Conservation (phyloP, 2,888 invertebrate genomes). For the Clunio marinus region DNA sequence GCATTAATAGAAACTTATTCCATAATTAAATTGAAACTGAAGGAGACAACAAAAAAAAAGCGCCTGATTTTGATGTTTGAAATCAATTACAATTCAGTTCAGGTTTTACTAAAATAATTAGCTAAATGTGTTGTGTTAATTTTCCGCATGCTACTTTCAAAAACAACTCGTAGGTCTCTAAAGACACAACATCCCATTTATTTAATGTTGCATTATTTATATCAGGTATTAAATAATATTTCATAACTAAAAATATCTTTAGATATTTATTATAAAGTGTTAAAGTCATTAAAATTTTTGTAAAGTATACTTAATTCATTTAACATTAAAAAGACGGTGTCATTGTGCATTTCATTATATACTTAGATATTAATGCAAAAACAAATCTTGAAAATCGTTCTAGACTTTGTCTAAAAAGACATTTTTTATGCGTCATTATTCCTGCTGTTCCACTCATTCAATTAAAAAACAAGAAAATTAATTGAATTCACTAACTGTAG, state of each 20-base stretch:
- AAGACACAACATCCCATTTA: too few relatives aligned
- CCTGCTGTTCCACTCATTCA: not conserved
- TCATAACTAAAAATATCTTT: too few relatives aligned
- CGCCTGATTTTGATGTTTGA: not conserved
- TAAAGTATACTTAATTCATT: not conserved
- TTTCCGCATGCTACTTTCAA: slow-evolving; percentile 26
- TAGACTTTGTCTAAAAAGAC: not conserved
- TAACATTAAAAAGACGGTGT: not conserved
- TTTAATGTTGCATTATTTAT: not conserved
- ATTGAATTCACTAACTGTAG: slow-evolving; percentile 2
- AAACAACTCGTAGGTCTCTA: not conserved
- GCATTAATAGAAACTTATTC: not conserved
- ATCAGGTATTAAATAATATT: not conserved
- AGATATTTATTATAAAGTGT: not conserved
- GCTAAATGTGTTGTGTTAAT: slow-evolving; percentile 23
- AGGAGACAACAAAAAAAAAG: too few relatives aligned
- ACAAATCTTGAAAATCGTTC: not conserved
- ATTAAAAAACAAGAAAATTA: slow-evolving; percentile 1
- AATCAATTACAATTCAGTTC: slow-evolving; percentile 16
- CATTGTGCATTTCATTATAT: not conserved
- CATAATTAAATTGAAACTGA: slow-evolving; percentile 6
- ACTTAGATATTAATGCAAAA: not conserved
- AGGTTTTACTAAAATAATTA: slow-evolving; percentile 3
- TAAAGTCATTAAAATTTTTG: not conserved
- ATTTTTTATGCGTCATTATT: not conserved